Conservation (phyloP, 2,113 vertebrate species). For the Larimichthys polyactis region DNA sequence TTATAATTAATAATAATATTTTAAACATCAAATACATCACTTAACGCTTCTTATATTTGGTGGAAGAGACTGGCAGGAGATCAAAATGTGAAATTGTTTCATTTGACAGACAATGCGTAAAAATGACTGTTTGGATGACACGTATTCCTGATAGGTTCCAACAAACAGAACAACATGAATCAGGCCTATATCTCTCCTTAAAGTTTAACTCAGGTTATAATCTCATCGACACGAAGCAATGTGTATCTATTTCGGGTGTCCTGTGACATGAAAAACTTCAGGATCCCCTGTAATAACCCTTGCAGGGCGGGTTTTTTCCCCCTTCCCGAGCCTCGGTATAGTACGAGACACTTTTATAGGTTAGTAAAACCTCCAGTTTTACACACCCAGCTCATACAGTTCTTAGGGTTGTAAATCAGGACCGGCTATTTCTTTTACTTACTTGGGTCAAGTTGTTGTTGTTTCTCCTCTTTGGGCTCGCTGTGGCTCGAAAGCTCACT, state of each 20-base stretch:
- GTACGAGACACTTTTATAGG: constrained; percentile 99
- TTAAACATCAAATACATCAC: background rate
- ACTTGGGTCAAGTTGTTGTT: constrained; percentile 98
- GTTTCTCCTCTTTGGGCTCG: constrained; percentile 95
- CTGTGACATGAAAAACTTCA: constrained; percentile 50
- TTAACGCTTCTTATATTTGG: background rate
- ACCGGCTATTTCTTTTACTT: constrained; percentile 93
- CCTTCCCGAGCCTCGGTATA: constrained; percentile 86
- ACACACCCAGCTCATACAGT: constrained; percentile 96
- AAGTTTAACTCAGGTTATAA: background rate
- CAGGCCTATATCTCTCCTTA: background rate
- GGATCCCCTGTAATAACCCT: constrained; percentile 71
- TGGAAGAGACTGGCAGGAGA: background rate
- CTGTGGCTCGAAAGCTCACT: constrained; percentile 90
- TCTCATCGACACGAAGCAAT: constrained; percentile 6
- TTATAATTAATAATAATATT: background rate
- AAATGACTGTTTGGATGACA: constrained; percentile 7
- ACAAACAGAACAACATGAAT: background rate
- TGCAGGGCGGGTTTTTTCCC: constrained; percentile 88
- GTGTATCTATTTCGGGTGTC: constrained; percentile 34
- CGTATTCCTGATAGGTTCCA: background rate
- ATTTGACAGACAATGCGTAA: constrained; percentile 5
- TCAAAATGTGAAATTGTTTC: background rate
- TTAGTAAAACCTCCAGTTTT: constrained; percentile 99
- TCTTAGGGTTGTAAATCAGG: constrained; percentile 95